Base-by-base conservation (phyloP, 2,113 vertebrate species). In the Alligator mississippiensis region DNA sequence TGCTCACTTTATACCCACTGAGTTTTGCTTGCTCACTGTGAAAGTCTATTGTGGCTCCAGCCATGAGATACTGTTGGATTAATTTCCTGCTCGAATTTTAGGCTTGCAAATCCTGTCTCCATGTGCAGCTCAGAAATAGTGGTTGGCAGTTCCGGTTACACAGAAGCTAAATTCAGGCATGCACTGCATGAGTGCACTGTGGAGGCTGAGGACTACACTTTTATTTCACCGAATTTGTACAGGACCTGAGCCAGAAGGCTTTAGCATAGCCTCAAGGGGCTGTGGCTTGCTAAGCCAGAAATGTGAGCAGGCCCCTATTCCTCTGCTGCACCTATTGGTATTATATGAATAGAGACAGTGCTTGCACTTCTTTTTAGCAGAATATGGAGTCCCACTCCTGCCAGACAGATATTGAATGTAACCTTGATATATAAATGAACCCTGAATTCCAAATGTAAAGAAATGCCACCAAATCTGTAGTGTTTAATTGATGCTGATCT, bases 131-230 rank as follows among this genome's bases (percentile, higher is more conserved):
- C 82, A 84, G 90, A 59, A 68, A 11, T 59, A 63, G 76, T 4
- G 84, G n/a, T 75, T 47, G 55, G 61, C 59, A 17, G 18, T 70
- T 70, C 34, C 11, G 17, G n/a, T 19, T 70, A 80, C 59, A 30
- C 76, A 18, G 76, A 91, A 62, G 19, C 92, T 62, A n/a, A 59
- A 47, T 96, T 89, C 79, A 84, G 47, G 16, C 54, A 30, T 70
- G 81, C 84, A 16, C 66, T 77, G 72, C 38, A 58, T 0, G 8
- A 12, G 10, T 3, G 2, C 18, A 30, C 55, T 4, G 11, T 80
- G 21, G 9, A 85, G n/a, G 25, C 17, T 30, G n/a, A 6, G n/a
- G 25, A 68, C 5, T 72, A n/a, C 1, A 28, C 60, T 6, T 24
- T 75, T 60, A 0, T 15, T 93, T 12, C 5, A 34, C 13, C 38